phyloP scores from a whole-genome alignment of 2,113 vertebrate genomes.

The Orcinus orca region DNA sequence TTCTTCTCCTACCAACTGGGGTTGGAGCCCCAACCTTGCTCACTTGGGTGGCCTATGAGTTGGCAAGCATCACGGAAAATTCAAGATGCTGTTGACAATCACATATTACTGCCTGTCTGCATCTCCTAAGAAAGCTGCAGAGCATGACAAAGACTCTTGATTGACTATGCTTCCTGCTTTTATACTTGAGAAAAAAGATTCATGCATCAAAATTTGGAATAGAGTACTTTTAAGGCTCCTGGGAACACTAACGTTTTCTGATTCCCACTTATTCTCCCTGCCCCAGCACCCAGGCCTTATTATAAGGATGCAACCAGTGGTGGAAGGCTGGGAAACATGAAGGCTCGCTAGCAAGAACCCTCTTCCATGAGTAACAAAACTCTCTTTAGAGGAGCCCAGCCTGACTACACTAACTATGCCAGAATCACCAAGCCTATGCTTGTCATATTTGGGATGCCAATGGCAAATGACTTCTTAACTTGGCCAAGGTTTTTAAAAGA shows the following conservation, averaged over 20 bases:
- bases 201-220: neutral
- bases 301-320: neutral
- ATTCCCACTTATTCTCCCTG: neutral
- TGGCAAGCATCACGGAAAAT: conserved; percentile 1
- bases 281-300: neutral
- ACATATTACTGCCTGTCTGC: neutral
- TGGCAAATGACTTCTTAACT: conserved; percentile 43
- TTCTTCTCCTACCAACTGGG: neutral
- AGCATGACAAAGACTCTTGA: conserved; percentile 30
- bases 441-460: conserved; percentile 47
- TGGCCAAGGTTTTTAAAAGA: conserved; percentile 60
- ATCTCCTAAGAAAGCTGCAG: conserved; percentile 6
- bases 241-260: neutral
- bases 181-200: conserved; percentile 3
- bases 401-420: neutral
- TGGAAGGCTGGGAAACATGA: neutral
- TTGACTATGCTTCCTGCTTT: conserved; percentile 37
- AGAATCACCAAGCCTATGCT: conserved; percentile 14
- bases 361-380: conserved; percentile 33
- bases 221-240: neutral
- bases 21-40: neutral
- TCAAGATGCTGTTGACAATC: neutral
- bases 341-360: neutral
- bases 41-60: neutral
- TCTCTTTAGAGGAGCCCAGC: neutral